Evolutionary conservation across 2,113 vertebrate species (phyloP).

Genomic region (Pelecanoides urinatrix): DNA sequence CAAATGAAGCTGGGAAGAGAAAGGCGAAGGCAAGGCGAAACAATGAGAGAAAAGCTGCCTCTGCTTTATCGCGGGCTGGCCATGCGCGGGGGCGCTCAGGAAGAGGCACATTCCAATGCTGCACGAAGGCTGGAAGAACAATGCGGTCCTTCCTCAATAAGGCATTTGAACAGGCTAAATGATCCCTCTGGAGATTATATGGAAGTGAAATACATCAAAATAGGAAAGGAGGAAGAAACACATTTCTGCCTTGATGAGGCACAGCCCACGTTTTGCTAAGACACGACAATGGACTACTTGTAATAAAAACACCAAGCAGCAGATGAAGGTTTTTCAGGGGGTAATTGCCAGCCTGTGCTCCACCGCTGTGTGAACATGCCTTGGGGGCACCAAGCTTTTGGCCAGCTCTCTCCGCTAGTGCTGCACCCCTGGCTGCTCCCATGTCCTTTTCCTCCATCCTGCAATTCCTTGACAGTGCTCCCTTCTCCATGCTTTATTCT

Average conservation of each 20-base stretch:
- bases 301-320: not conserved
- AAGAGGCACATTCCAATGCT: conserved; percentile 20
- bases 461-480: not conserved
- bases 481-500: not conserved
- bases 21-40: not conserved
- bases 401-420: not conserved
- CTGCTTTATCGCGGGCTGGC: conserved; percentile 28
- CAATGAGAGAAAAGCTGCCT: conserved; percentile 20
- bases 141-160: conserved; percentile 56
- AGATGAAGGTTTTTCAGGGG: not conserved
- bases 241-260: conserved; percentile 54
- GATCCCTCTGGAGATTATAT: conserved; percentile 62
- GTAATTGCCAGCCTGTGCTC: not conserved
- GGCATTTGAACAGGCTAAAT: conserved; percentile 50
- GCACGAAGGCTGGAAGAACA: conserved; percentile 38
- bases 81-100: not conserved
- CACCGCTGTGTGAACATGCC: not conserved
- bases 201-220: conserved; percentile 64
- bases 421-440: not conserved
- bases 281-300: not conserved
- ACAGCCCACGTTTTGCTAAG: not conserved
- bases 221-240: conserved; percentile 61
- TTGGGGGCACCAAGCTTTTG: not conserved
- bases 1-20: conserved; percentile 30
- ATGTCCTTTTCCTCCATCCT: not conserved